Percentiles rank a stretch among this genome's conserved stretches.
Evolutionary conservation across 1,140 invertebrate genomes (phyloP).

Genomic region (Pseudachorutes palmiensis): DNA sequence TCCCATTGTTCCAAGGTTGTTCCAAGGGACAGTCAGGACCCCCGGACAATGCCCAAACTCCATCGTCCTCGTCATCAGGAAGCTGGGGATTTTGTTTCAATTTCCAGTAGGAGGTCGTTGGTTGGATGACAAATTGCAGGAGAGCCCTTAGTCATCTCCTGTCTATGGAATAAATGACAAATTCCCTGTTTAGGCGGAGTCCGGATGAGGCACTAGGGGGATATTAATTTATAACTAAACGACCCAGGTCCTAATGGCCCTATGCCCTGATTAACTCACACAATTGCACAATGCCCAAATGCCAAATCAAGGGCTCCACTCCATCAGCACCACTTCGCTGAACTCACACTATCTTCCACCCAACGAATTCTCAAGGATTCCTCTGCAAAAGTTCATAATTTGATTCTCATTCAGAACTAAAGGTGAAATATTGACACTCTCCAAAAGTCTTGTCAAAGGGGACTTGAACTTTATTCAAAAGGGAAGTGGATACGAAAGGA

Average conservation of each 20-base stretch:
- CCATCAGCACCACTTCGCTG: too few species aligned
- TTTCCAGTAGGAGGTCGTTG: not conserved
- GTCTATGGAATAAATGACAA: not conserved
- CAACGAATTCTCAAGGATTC: too few species aligned
- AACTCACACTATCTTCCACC: too few species aligned
- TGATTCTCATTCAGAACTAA: too few species aligned
- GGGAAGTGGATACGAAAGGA: too few species aligned
- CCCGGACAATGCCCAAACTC: not conserved
- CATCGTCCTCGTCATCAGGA: not conserved
- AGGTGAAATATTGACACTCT: not conserved
- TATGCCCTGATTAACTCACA: not conserved
- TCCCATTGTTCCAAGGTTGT: too few species aligned
- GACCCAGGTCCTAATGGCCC: not conserved
- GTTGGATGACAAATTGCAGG: not conserved
- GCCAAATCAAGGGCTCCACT: too few species aligned
- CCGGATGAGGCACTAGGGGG: not conserved
- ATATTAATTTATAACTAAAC: slow-evolving; percentile 4
- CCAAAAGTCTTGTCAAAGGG: too few species aligned
- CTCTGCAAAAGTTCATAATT: too few species aligned
- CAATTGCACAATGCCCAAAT: too few species aligned
- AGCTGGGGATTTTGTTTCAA: not conserved
- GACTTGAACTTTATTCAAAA: not conserved
- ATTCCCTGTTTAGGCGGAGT: slow-evolving; percentile 2
- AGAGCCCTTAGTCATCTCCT: not conserved
- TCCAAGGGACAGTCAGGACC: not conserved